Base-by-base conservation (phyloP, 2,888 invertebrate genomes). In the Gastrophysa polygoni region DNA sequence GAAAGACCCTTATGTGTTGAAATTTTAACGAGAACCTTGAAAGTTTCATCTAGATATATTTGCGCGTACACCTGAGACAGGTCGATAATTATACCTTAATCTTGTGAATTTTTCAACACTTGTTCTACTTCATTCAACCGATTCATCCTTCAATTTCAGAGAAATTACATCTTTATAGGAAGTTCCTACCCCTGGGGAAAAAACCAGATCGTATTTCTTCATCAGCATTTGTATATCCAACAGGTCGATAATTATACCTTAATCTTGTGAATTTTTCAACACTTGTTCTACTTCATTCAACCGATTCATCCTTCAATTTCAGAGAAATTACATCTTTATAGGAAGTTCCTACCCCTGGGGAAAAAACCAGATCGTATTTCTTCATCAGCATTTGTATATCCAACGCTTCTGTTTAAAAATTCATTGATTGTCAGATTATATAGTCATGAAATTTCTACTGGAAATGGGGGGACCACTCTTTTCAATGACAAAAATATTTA, bases 111-210 rank as follows among this genome's bases (percentile, higher is more conserved):
- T 20, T 52, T 20, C 32, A 57, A 46, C 54, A 58, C 52, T 10
- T 14, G 20, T 20, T 62, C 62, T 4, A 62, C 62, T 44, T 59
- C 52, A 32, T 52, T 47, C 56, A 49, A 63, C 18, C 51, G 57
- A 66, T 57, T 66, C 54, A 29, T 10, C 38, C 38, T 59, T 64
- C n/a, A n/a, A n/a, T n/a, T n/a, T n/a, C n/a, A n/a, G n/a, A n/a
- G n/a, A n/a, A n/a, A n/a, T n/a, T n/a, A n/a, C n/a, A n/a, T n/a
- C n/a, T n/a, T n/a, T n/a, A n/a, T n/a, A n/a, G n/a, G n/a, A n/a
- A n/a, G n/a, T n/a, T n/a, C n/a, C n/a, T n/a, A n/a, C n/a, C n/a
- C n/a, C n/a, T n/a, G n/a, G n/a, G n/a, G n/a, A n/a, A n/a, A n/a
- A n/a, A n/a, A n/a, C n/a, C n/a, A n/a, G n/a, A n/a, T n/a, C n/a